Conservation (phyloP, 2,797 vertebrate genomes). For the Lates japonicus region DNA sequence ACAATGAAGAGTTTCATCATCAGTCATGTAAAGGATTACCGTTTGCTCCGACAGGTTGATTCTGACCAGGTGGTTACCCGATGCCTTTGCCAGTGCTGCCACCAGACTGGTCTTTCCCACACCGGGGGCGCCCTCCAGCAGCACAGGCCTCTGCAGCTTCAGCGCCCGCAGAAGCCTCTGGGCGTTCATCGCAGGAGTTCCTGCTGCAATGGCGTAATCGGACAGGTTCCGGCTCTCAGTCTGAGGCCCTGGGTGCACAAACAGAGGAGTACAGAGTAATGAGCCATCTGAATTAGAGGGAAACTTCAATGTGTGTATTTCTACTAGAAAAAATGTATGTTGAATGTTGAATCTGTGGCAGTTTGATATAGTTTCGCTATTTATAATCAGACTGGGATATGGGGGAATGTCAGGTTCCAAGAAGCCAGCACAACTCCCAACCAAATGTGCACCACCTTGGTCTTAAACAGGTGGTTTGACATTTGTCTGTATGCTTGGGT, state of each 20-base stretch:
- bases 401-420: not conserved
- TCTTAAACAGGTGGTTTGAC: not conserved
- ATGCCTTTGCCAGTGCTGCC: constrained; percentile 93
- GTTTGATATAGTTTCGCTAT: too few relatives aligned
- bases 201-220: constrained; percentile 93
- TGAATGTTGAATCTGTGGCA: too few relatives aligned
- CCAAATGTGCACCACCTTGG: not conserved
- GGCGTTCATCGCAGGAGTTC: constrained; percentile 95
- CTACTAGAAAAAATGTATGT: too few relatives aligned
- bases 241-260: constrained; percentile 82
- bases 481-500: not conserved
- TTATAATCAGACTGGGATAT: too few relatives aligned
- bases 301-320: too few relatives aligned
- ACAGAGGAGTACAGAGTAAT: fast-evolving
- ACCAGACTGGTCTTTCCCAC: constrained; percentile 99
- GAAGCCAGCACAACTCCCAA: not conserved
- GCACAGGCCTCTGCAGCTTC: constrained; percentile 93
- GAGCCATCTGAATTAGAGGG: not conserved
- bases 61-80: constrained; percentile 93
- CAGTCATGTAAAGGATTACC: constrained; percentile 76
- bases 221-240: constrained; percentile 82
- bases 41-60: constrained; percentile 99
- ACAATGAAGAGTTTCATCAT: not conserved
- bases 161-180: constrained; percentile 93
- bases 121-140: constrained; percentile 97